phyloP scores from a whole-genome alignment of 2,888 invertebrate species.

The Campoplex nolae region DNA sequence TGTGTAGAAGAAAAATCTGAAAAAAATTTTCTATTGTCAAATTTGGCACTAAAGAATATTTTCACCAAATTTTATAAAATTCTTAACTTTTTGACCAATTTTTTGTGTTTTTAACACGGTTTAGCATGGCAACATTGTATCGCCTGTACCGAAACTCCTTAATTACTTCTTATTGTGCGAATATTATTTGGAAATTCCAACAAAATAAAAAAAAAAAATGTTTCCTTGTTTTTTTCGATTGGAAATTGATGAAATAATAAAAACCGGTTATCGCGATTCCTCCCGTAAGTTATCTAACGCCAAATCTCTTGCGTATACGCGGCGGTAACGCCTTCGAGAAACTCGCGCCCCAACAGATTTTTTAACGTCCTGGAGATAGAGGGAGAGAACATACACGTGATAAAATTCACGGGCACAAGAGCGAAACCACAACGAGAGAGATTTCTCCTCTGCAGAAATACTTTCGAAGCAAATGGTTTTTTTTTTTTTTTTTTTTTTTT shows the following conservation, averaged over 20 bases:
- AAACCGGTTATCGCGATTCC: slow-evolving; percentile 2
- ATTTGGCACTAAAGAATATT: too few relatives aligned
- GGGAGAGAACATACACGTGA: background rate
- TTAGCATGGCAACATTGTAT: too few relatives aligned
- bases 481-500: background rate
- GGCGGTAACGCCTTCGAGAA: slow-evolving; percentile 1
- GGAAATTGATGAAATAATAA: background rate
- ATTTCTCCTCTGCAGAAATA: slow-evolving; percentile 49
- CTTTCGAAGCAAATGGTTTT: slow-evolving; percentile 35
- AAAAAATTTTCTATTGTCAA: too few relatives aligned
- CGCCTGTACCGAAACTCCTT: too few relatives aligned
- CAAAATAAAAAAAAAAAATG: background rate
- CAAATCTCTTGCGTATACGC: slow-evolving; percentile 1
- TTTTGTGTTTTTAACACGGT: too few relatives aligned
- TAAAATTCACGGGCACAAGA: slow-evolving; percentile 45
- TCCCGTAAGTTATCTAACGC: slow-evolving; percentile 16
- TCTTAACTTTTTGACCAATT: too few relatives aligned
- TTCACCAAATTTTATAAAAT: too few relatives aligned
- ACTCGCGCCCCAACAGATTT: slow-evolving; percentile 26
- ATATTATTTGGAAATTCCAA: background rate
- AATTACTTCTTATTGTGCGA: background rate
- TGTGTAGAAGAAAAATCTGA: too few relatives aligned
- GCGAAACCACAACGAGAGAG: slow-evolving; percentile 42
- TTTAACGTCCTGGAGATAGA: background rate
- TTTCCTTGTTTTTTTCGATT: background rate